These are phyloP conservation scores for Bryconaethiops microstoma DNA, from an alignment of 2,797 vertebrate genomes.

Conservation along the genomic window DNA sequence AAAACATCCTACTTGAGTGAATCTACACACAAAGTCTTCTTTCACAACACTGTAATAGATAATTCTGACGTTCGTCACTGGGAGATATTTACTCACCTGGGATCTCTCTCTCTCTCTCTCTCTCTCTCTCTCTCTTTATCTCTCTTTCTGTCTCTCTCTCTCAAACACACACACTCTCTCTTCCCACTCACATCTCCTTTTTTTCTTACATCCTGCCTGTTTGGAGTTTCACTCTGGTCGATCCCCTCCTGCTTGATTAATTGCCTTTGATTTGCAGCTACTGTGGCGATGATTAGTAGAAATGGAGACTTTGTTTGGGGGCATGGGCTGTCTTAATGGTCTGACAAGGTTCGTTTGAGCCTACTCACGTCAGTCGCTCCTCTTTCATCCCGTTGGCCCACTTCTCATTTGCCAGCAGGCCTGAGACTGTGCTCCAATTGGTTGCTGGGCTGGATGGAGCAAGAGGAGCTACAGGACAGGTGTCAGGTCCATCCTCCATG, in stretches of 20 bases:
- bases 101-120: not conserved
- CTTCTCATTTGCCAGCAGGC: conserved; percentile 31
- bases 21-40: not conserved
- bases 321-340: conserved; percentile 42
- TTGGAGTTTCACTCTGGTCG: not conserved
- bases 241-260: conserved; percentile 14
- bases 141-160: not conserved
- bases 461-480: conserved; percentile 54
- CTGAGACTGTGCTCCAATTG: conserved; percentile 38
- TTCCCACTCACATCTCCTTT: not conserved
- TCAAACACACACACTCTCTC: not conserved
- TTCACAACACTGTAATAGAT: not conserved
- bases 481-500: conserved; percentile 51
- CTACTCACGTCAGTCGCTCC: conserved; percentile 27
- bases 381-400: conserved; percentile 36
- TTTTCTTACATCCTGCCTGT: not conserved
- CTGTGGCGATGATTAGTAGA: conserved; percentile 17
- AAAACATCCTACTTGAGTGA: conserved; percentile 20
- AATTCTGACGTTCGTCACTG: conserved; percentile 12
- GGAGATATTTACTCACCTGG: not conserved
- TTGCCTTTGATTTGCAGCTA: conserved; percentile 22
- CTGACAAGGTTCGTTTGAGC: conserved; percentile 42
- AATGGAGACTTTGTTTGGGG: conserved; percentile 46
- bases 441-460: conserved; percentile 16
- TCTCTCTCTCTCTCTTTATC: not conserved